Evolutionary conservation across 2,888 invertebrate genomes (phyloP).

Genomic region (Pyrocoelia pectoralis): DNA sequence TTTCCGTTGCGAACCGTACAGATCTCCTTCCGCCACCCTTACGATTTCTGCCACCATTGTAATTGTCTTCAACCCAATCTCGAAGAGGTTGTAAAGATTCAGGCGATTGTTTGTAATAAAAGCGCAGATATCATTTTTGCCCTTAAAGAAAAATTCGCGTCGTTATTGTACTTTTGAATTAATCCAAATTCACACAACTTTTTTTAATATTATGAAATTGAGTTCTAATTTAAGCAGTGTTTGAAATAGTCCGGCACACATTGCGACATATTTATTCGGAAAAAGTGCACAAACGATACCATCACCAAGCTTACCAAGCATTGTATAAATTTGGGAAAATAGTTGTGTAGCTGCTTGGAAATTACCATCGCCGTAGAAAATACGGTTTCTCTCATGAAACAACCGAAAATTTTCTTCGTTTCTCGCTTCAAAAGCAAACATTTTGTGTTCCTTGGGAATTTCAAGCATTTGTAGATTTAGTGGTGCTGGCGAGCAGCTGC

Average conservation of each 20-base stretch:
- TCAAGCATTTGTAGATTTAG: too few relatives aligned
- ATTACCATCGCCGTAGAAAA: too few relatives aligned
- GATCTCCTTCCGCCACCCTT: conserved; percentile 11
- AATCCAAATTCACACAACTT: background rate
- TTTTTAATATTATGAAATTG: background rate
- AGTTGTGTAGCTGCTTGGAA: too few relatives aligned
- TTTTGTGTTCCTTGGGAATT: too few relatives aligned
- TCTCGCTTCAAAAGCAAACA: too few relatives aligned
- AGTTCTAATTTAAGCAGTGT: background rate
- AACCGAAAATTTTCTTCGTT: too few relatives aligned
- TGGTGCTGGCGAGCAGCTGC: too few relatives aligned
- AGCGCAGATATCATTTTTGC: conserved; percentile 3
- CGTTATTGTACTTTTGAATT: background rate
- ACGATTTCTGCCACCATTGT: conserved; percentile 8
- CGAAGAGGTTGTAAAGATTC: conserved; percentile 8
- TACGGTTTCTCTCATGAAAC: too few relatives aligned
- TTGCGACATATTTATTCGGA: background rate
- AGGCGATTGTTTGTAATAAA: background rate
- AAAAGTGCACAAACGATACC: too few relatives aligned
- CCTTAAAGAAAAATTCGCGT: conserved; percentile 4
- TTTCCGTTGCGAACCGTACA: conserved; percentile 1
- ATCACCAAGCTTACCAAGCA: too few relatives aligned
- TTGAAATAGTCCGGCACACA: background rate
- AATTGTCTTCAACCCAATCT: conserved; percentile 12
- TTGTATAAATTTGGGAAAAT: too few relatives aligned